Evolutionary conservation across 2,113 vertebrate species (phyloP), one percentile per base, ranked within the genome.

Genomic region (Phaethon lepturus): DNA sequence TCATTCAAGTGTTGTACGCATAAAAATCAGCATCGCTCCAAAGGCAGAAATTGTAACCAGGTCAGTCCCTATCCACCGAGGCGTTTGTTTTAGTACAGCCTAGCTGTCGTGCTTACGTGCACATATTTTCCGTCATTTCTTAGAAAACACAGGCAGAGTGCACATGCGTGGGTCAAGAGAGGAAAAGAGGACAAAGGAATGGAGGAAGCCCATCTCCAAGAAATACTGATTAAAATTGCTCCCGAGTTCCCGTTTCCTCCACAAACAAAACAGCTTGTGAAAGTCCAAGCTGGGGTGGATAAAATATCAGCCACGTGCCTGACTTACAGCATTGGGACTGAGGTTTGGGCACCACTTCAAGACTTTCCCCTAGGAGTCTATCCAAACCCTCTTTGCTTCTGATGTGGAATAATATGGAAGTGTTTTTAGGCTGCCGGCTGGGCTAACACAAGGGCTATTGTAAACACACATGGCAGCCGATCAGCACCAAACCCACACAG

Each of bases 341-440:
- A n/a, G 95, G 97, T 97, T 97, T 97, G 97, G 97, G 97, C 97
- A 97, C 55, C 44, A 81, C 64, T 82, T 98, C 98, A 98, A 97
- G 92, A 69, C 63, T 59, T 72, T 95, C 96, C 98, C 97, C 25
- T 55, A 71, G 91, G 98, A 97, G 93, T 91, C 67, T 67, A 74
- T 90, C 97, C 82, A 91, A 93, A 79, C 94, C 90, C 95, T 93
- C 73, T 71, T 45, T 77, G 88, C 38, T 80, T 95, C 92, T 96
- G 55, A 93, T 76, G 26, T 90, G 62, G 94, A 96, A 90, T 89
- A 86, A 93, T 88, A 95, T 96, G 92, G 94, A 96, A 97, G 75
- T 44, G 8, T 90, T 95, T 95, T 86, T 33, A 85, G 59, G 73
- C 95, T 92, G 94, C 77, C 29, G 93, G 95, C 95, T 93, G 93